A percentile compares a stretch with the other conserved stretches of the same genome.
Conservation (phyloP, 2,888 invertebrate species). For the Adineta ricciae region DNA sequence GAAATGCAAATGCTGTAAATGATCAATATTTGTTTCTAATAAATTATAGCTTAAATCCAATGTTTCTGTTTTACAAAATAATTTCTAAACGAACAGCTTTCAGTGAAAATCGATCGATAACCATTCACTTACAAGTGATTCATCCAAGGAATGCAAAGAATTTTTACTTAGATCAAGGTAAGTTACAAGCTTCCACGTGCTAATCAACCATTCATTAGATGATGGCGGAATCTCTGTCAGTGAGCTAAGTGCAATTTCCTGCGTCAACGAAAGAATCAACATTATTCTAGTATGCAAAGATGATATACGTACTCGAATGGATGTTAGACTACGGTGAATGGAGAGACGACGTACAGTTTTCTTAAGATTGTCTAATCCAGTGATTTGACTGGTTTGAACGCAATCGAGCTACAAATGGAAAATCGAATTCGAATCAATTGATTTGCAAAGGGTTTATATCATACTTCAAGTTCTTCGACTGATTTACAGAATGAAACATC, state of each 20-base stretch:
- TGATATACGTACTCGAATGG: neutral
- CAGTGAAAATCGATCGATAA: too few species aligned
- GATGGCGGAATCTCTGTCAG: neutral
- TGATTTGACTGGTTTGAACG: constrained; percentile 11
- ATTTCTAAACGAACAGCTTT: neutral
- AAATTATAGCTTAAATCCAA: constrained; percentile 20
- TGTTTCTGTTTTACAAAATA: constrained; percentile 18
- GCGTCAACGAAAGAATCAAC: too few species aligned
- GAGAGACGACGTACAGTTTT: neutral
- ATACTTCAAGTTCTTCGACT: constrained; percentile 58
- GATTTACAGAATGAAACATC: constrained; percentile 73
- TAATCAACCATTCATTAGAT: constrained; percentile 4
- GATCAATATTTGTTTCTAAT: constrained; percentile 10
- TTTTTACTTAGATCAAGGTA: constrained; percentile 16
- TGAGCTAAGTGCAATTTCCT: constrained; percentile 5
- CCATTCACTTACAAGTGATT: neutral
- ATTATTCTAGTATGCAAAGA: neutral
- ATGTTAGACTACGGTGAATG: neutral
- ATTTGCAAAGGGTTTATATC: constrained; percentile 38
- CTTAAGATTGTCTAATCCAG: neutral
- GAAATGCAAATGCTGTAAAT: constrained; percentile 19
- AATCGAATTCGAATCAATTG: too few species aligned
- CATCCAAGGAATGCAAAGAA: neutral
- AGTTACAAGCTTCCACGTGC: constrained; percentile 16
- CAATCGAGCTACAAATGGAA: neutral